Evolutionary conservation across 2,113 vertebrate species (phyloP).

Genomic region (Sphyrna mokarran): DNA sequence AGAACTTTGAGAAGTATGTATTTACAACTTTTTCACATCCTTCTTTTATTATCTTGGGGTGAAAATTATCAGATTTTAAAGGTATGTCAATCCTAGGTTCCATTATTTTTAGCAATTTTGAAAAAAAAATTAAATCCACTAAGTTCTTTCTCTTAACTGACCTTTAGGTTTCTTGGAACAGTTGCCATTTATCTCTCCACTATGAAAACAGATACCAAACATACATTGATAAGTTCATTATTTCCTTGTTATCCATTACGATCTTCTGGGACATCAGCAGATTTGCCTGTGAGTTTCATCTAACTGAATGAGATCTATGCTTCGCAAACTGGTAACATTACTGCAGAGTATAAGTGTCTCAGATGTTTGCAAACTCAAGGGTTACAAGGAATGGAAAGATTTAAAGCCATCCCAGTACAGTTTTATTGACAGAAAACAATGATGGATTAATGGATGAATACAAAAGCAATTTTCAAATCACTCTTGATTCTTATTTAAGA

Average conservation of each 20-base stretch:
- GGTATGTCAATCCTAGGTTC: not conserved
- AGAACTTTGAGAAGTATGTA: not conserved
- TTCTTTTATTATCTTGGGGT: not conserved
- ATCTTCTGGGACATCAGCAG: not conserved
- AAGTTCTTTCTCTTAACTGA: not conserved
- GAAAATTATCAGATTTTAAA: not conserved
- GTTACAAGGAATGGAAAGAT: not conserved
- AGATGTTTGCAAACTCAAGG: not conserved
- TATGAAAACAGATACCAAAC: not conserved
- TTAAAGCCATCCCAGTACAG: not conserved
- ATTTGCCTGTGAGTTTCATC: not conserved
- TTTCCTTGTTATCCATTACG: not conserved
- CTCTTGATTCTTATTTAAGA: not conserved
- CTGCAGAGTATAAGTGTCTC: not conserved
- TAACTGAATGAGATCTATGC: not conserved
- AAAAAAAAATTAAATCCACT: not conserved
- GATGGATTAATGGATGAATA: not conserved
- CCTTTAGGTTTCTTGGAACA: not conserved
- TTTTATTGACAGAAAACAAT: not conserved
- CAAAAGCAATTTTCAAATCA: slow-evolving; percentile 11
- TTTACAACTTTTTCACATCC: not conserved
- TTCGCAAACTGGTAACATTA: not conserved
- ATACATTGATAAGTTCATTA: not conserved
- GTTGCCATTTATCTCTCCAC: not conserved
- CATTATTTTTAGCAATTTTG: not conserved